Conservation (phyloP, 1,140 invertebrate genomes). For the Drosophila setifemur region DNA sequence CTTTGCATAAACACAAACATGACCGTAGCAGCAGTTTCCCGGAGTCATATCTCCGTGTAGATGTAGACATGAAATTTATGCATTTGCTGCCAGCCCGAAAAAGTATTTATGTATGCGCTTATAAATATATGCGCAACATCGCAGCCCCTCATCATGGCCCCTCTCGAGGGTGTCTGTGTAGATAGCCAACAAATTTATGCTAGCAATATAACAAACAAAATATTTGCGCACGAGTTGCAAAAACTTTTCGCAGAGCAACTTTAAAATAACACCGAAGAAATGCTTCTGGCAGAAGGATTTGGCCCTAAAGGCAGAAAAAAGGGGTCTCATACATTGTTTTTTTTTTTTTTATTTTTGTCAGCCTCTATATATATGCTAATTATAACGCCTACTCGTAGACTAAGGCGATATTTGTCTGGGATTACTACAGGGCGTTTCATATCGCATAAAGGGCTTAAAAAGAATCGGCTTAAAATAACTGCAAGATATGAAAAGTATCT, state of each 20-base stretch:
- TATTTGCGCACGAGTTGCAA: slow-evolving; percentile 73
- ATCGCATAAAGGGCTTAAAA: not conserved
- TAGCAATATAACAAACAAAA: slow-evolving; percentile 79
- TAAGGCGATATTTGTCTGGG: not conserved
- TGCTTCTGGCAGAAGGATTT: slow-evolving; percentile 15
- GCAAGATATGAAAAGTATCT: no score
- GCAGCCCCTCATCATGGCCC: not conserved
- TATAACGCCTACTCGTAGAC: slow-evolving; percentile 45
- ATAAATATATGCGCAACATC: slow-evolving; percentile 76
- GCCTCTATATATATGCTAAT: slow-evolving; percentile 50
- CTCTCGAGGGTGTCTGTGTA: slow-evolving; percentile 26
- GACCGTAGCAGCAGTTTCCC: slow-evolving; percentile 48
- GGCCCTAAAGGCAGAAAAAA: slow-evolving; percentile 28
- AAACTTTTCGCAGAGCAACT: slow-evolving; percentile 65
- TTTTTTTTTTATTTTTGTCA: not conserved
- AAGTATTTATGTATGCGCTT: slow-evolving; percentile 79
- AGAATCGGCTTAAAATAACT: no score
- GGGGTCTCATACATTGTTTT: slow-evolving; percentile 6
- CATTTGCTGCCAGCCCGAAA: slow-evolving; percentile 71
- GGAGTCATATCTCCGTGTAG: slow-evolving; percentile 50
- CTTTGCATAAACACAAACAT: slow-evolving; percentile 77
- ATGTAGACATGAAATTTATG: slow-evolving; percentile 69
- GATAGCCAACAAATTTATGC: slow-evolving; percentile 79
- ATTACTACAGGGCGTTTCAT: not conserved
- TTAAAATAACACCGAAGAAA: slow-evolving; percentile 69